These are phyloP conservation scores for Bombus breviceps DNA, from an alignment of 1,140 invertebrate genomes.

Conservation along the genomic window DNA sequence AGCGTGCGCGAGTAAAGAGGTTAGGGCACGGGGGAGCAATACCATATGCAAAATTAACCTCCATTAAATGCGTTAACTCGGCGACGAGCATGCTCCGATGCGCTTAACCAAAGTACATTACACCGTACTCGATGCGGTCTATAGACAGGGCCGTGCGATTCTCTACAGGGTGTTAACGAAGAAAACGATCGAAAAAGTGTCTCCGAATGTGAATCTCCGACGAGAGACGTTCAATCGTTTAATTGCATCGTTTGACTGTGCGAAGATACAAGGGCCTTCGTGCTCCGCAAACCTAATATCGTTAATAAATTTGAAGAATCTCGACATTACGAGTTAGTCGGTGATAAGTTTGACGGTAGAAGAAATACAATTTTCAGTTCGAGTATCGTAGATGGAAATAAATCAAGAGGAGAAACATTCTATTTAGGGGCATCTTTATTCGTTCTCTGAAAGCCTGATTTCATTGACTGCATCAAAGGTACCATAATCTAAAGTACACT, in stretches of 20 bases:
- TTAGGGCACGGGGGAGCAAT: constrained; percentile 69
- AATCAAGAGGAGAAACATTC: background rate
- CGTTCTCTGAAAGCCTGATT: background rate
- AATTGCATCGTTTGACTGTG: too few species aligned
- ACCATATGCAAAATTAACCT: constrained; percentile 74
- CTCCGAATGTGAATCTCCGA: background rate
- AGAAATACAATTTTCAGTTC: background rate
- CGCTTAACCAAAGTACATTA: constrained; percentile 75
- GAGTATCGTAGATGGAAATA: background rate
- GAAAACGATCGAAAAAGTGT: constrained; percentile 35
- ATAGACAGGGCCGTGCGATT: constrained; percentile 23
- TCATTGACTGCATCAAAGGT: background rate
- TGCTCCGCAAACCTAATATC: too few species aligned
- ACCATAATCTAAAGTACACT: background rate
- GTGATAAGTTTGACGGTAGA: too few species aligned
- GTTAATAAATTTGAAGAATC: too few species aligned
- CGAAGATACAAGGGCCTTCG: too few species aligned
- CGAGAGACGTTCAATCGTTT: too few species aligned
- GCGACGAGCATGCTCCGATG: constrained; percentile 74
- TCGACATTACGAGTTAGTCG: too few species aligned
- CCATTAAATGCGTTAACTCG: constrained; percentile 75
- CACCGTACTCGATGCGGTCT: constrained; percentile 66
- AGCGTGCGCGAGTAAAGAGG: constrained; percentile 67
- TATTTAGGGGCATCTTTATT: background rate
- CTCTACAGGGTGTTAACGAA: constrained; percentile 54